Evolutionary conservation across 2,888 invertebrate species (phyloP), one percentile per base, ranked within the genome.

Genomic region (Andrena minutula): DNA sequence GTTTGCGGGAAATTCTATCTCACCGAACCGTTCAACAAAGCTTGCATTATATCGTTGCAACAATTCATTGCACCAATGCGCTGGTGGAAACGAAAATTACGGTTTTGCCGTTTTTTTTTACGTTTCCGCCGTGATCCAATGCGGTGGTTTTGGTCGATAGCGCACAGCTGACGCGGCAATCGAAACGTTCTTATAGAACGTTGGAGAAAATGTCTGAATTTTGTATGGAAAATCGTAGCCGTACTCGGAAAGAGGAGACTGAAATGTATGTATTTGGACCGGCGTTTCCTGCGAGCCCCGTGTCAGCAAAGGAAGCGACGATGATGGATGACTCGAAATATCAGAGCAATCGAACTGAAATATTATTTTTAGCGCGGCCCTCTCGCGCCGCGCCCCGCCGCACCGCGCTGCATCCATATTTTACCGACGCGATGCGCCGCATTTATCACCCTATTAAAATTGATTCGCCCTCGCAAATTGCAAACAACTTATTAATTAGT

Each of bases 261-360:
- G 75, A 75, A 80, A 87, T 74, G 77, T 74, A 82, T 82, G 79
- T 79, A 87, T 84, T 85, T 79, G 77, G 87, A 86, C 82, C 87
- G 79, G 72, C 84, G 82, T 75, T 78, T 87, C 75, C 85, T 76
- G 70, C 70, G 73, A 82, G 79, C 72, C 63, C 78, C 65, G 70
- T 75, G 86, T 85, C 82, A 76, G 78, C 81, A 79, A 86, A 81
- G 83, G 84, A 84, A 86, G 91, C 93, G 94, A 93, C 93, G 93
- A 93, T 94, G 94, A 94, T 94, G 92, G 93, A 94, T 93, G 93
- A 91, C 90, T 82, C 73, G 75, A 87, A 89, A 89, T 87, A 89
- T 88, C 89, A 75, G 87, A 75, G 53, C 75, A 70, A 70, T 70
- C 84, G 88, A 88, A 88, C 86, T 84, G 88, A 88, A 88, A 88